Evolutionary conservation across 1,140 invertebrate genomes (phyloP), one percentile per base, ranked within the genome.

Genomic region (Drosophila grimshawi): DNA sequence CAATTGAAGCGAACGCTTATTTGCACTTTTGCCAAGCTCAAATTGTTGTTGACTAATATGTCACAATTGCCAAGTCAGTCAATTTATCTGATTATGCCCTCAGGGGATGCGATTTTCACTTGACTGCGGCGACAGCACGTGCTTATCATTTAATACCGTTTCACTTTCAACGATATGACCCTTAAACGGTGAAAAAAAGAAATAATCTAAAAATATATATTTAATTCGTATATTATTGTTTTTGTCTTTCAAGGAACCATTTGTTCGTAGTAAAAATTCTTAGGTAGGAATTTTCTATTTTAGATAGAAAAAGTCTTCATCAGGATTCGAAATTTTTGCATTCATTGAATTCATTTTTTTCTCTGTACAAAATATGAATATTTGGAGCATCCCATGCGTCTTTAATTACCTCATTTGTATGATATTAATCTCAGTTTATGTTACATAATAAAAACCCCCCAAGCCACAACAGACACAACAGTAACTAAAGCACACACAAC

Each of bases 11-110:
- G 88, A 62, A 76, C 52, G 82, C 80, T 91, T 90, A 83, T 90
- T 90, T 90, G 86, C 86, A 91, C 86, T 90, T 90, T 90, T 90
- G 86, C 86, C 83, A 55, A 91, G 82, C 86, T 91, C 80, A 90
- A 90, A 91, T 90, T 90, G 86, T 90, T 90, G 86, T 90, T 90
- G 83, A 86, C 86, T 90, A 90, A 90, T 90, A 88, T 91, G 88
- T 90, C 86, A 90, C 86, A 90, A 91, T 80, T 91, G 88, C 88
- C 74, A 79, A 76, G 88, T 80, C 80, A 88, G 83, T 72, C 82
- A 57, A 55, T 49, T 56, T 49, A 48, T 57, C 61, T 62, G 45
- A 75, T 29, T 56, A 63, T 53, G 33, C 41, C 56, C 48, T 30
- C 30, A 29, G n/a, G 35, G 69, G 53, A 48, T 29, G 46, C 2